A percentile compares a stretch with the other conserved stretches of the same genome.
Evolutionary conservation across 2,797 vertebrate genomes (phyloP).

Genomic region (Nothura maculosa): DNA sequence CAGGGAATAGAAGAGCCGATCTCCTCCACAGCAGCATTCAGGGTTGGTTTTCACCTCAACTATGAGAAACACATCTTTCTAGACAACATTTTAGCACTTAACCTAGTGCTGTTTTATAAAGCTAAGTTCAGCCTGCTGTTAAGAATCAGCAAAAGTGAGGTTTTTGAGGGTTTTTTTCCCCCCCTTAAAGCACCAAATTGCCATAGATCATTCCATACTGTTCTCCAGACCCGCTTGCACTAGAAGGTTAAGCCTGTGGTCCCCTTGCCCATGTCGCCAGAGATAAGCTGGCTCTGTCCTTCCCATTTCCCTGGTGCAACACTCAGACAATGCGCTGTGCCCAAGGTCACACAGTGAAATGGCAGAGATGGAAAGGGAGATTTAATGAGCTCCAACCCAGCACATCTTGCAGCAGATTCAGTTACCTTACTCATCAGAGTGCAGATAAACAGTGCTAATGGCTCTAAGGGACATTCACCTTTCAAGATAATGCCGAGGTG

Average conservation of each 20-base stretch:
- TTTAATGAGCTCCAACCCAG: background rate
- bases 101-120: background rate
- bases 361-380: conserved; percentile 37
- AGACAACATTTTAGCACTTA: background rate
- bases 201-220: background rate
- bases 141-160: background rate
- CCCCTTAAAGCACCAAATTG: accelerated
- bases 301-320: background rate
- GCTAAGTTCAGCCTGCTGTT: background rate
- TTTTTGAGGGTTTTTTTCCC: background rate
- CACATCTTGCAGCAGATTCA: background rate
- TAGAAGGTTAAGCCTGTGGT: accelerated
- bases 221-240: background rate
- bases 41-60: background rate
- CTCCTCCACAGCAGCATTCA: accelerated
- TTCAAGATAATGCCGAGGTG: background rate
- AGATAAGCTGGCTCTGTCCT: background rate
- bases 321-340: background rate
- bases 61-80: background rate
- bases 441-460: conserved; percentile 50
- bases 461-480: conserved; percentile 28
- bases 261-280: background rate
- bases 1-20: background rate
- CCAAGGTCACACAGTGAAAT: conserved; percentile 14
- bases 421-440: conserved; percentile 5